phyloP scores from a whole-genome alignment of 1,140 invertebrate genomes.

The Chlorops oryzae region DNA sequence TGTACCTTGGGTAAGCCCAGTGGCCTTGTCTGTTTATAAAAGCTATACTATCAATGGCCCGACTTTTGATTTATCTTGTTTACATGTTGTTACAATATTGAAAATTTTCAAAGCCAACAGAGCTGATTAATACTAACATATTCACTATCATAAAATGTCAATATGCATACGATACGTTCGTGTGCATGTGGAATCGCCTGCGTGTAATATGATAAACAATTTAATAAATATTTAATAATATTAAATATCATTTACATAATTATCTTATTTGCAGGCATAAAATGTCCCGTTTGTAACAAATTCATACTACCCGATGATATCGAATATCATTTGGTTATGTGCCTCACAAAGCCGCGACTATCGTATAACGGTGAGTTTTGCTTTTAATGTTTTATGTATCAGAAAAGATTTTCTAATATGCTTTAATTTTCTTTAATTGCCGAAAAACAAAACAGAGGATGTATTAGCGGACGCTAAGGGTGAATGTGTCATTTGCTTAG shows the following conservation, averaged over 20 bases:
- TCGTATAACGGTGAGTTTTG: constrained; percentile 87
- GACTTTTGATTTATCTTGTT: no score
- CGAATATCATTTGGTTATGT: constrained; percentile 98
- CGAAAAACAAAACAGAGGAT: constrained; percentile 69
- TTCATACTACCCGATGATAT: constrained; percentile 95
- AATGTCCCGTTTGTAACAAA: constrained; percentile 98
- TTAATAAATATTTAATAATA: no score
- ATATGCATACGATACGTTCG: no score
- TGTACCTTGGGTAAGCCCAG: no score
- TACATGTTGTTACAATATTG: no score
- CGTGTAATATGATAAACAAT: no score
- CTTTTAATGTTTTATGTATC: background rate
- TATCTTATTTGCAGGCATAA: constrained; percentile 72
- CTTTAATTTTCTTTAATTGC: background rate
- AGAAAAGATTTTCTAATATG: background rate
- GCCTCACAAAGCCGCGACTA: constrained; percentile 95
- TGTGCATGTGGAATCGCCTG: no score
- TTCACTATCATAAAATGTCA: no score
- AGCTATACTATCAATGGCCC: no score
- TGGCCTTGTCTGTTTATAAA: no score
- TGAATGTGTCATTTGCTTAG: constrained; percentile 98
- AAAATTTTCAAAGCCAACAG: no score
- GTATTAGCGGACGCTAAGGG: constrained; percentile 90
- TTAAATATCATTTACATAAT: background rate
- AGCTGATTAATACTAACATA: no score